These are phyloP conservation scores for Thereuonema tuberculata DNA, from an alignment of 1,140 invertebrate species.

Conservation along the genomic window DNA sequence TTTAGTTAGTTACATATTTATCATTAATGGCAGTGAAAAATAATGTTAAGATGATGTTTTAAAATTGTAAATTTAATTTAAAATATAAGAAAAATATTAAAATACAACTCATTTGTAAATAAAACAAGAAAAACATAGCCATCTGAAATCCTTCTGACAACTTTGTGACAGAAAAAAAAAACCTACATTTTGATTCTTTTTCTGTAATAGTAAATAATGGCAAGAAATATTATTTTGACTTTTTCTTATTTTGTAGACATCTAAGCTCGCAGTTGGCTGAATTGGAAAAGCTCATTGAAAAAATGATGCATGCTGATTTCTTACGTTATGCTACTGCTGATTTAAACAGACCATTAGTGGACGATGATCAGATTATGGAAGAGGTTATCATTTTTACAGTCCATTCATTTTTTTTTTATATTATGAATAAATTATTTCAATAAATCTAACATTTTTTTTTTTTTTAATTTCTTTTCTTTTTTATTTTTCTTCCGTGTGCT, in stretches of 20 bases:
- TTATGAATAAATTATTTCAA: too few species aligned
- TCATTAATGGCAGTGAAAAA: too few species aligned
- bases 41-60: too few species aligned
- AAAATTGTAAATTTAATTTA: conserved; percentile 3
- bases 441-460: too few species aligned
- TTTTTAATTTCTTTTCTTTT: too few species aligned
- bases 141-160: too few species aligned
- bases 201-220: too few species aligned
- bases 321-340: conserved; percentile 79
- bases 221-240: background rate
- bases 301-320: conserved; percentile 93
- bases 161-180: too few species aligned
- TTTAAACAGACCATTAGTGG: conserved; percentile 66
- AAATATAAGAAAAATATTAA: background rate
- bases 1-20: conserved; percentile 7
- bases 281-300: conserved; percentile 90
- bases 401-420: background rate
- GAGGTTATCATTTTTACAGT: conserved; percentile 31
- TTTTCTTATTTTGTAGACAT: conserved; percentile 45
- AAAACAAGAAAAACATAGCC: too few species aligned
- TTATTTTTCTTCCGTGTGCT: too few species aligned
- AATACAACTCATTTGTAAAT: too few species aligned
- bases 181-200: too few species aligned
- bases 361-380: conserved; percentile 40
- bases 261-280: conserved; percentile 89